Base-by-base conservation (phyloP, 2,888 invertebrate genomes). In the Nomada hirtipes region DNA sequence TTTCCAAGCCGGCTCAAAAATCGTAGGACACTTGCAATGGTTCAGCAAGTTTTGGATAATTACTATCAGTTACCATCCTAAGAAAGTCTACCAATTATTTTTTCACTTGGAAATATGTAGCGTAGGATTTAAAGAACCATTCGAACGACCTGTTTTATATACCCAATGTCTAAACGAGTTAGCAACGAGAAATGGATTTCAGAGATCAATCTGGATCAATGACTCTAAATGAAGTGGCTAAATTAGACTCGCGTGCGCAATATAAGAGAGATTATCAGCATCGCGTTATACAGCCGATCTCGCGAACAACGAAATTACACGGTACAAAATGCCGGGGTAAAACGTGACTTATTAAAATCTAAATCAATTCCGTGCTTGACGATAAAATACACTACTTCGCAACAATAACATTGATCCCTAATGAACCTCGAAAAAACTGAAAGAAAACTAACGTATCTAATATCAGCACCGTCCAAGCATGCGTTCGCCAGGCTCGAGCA, bases 141-240 rank as follows among this genome's bases (percentile, higher is more conserved):
- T 53, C 18, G 18, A 50, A 11, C 15, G 50, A 50, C 50, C 50
- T 15, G 4, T 18, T 50, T 50, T 18, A 18, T 50, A 36, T 36
- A 36, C 36, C 18, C 53, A 20, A 53, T 65, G n/a, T 11, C 26
- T 18, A 57, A 73, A 44, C 44, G 18, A 65, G 29, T 65, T 73
- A 73, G 44, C 47, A 65, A 29, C 18, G 65, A 52, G 68, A 68
- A 72, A 67, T 67, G 47, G 44, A 74, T 68, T 60, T 68, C 59
- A 52, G 20, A 60, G 59, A 74, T 74, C 68, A 74, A 74, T 74
- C 60, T 60, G 68, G 50, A 76, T 72, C 63, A 59, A 42, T 59
- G 59, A 60, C 52, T 57, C n/a, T 36, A 59, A 42, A 52, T 64
- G 50, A 72, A 64, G n/a, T 36, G 26, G 26, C 10, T 50, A 52